Conservation (phyloP, 2,888 invertebrate genomes). For the Ennomos erosarius region DNA sequence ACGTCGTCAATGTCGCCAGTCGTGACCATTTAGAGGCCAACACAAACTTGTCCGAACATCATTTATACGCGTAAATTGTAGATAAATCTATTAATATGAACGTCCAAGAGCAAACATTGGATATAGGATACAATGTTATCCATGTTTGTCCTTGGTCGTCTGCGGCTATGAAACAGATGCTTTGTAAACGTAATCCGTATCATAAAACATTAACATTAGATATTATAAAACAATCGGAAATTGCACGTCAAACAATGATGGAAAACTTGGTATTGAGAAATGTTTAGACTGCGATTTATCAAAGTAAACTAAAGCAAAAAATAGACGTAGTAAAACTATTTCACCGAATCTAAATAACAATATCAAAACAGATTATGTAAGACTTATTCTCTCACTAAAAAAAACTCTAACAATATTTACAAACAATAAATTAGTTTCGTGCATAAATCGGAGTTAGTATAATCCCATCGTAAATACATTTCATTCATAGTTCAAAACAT, state of each 20-base stretch:
- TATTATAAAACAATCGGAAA: slow-evolving; percentile 24
- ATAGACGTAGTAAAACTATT: not conserved
- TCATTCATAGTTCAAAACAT: slow-evolving; percentile 29
- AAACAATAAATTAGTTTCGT: slow-evolving; percentile 12
- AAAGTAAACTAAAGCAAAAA: slow-evolving; percentile 17
- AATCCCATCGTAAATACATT: slow-evolving; percentile 27
- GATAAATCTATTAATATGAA: slow-evolving; percentile 22
- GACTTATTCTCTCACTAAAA: not conserved
- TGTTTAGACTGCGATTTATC: slow-evolving; percentile 20
- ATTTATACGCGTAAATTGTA: slow-evolving; percentile 16
- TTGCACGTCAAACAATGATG: slow-evolving; percentile 26
- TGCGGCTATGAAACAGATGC: slow-evolving; percentile 24
- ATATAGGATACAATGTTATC: slow-evolving; percentile 18
- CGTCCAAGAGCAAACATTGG: slow-evolving; percentile 19
- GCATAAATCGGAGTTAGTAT: slow-evolving; percentile 21
- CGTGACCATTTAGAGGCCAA: slow-evolving; percentile 10
- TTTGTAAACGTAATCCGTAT: slow-evolving; percentile 21
- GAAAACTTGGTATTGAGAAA: slow-evolving; percentile 19
- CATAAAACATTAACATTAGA: slow-evolving; percentile 19
- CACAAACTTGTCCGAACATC: slow-evolving; percentile 12
- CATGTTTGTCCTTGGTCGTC: slow-evolving; percentile 27
- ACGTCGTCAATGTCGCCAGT: not conserved
- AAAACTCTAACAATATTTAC: not conserved
- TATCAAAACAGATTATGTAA: no score
- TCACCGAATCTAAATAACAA: no score